Percentiles rank a stretch among this genome's conserved stretches.
Conservation (phyloP, 2,113 vertebrate genomes). For the Australoheros scitulus region DNA sequence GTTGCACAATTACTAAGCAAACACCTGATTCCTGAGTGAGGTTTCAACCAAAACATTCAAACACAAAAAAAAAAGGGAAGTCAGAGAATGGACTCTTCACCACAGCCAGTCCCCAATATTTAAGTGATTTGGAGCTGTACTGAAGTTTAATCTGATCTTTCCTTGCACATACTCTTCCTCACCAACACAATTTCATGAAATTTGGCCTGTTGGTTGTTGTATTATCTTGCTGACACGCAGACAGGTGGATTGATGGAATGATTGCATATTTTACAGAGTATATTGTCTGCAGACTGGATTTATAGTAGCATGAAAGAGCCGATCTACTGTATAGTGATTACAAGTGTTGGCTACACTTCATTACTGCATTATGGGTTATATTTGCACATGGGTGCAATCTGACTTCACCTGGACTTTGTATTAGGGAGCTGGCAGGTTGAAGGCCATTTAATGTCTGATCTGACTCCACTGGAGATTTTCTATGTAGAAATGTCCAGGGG, state of each 20-base stretch:
- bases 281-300: background rate
- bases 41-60: constrained; percentile 1
- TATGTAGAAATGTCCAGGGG: background rate
- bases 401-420: background rate
- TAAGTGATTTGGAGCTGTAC: background rate
- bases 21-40: background rate
- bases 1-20: background rate
- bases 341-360: background rate
- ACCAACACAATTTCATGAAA: background rate
- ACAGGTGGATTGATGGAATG: background rate
- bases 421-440: background rate
- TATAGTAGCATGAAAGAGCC: background rate
- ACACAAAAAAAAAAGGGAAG: background rate
- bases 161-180: background rate
- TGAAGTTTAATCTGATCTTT: background rate
- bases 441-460: background rate
- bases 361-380: background rate
- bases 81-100: background rate
- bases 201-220: background rate
- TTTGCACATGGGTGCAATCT: background rate
- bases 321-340: background rate
- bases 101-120: background rate
- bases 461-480: background rate
- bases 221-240: background rate
- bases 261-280: background rate